Conservation (phyloP, 2,797 vertebrate genomes). For the Zenarchopterus dispar region DNA sequence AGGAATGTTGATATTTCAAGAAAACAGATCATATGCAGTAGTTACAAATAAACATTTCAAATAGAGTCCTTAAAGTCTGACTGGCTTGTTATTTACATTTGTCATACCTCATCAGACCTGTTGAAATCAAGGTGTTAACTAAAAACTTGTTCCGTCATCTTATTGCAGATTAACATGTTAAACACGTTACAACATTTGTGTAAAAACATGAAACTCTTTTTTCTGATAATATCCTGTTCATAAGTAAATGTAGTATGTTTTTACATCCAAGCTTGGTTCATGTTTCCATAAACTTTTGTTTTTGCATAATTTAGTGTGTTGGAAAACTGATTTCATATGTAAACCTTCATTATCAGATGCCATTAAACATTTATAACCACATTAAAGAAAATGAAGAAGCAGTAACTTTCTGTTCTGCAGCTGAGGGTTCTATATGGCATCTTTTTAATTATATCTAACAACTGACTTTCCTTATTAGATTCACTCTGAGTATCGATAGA, state of each 20-base stretch:
- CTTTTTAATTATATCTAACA: conserved; percentile 26
- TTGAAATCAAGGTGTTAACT: neutral
- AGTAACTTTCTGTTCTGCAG: conserved; percentile 12
- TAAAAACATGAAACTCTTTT: too few relatives aligned
- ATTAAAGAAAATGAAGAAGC: conserved; percentile 1
- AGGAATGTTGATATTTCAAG: neutral
- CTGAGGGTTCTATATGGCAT: conserved; percentile 1
- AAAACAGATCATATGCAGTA: too few relatives aligned
- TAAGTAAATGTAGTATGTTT: neutral
- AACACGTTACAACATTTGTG: too few relatives aligned
- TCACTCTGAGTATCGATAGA: conserved; percentile 19
- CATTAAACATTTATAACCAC: conserved; percentile 43
- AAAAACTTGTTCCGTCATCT: neutral
- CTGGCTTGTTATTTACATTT: neutral
- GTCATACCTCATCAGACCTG: neutral
- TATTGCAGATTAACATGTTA: too few relatives aligned
- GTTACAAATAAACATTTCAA: too few relatives aligned
- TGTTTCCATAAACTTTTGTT: conserved; percentile 8
- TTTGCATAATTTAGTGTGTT: conserved; percentile 20
- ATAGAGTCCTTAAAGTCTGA: too few relatives aligned
- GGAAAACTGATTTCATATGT: conserved; percentile 12
- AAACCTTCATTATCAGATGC: conserved; percentile 20
- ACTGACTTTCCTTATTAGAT: neutral
- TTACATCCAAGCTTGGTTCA: neutral
- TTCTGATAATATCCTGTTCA: too few relatives aligned